Evolutionary conservation across 2,797 vertebrate species (phyloP).

Genomic region (Craterocephalus amniculus): DNA sequence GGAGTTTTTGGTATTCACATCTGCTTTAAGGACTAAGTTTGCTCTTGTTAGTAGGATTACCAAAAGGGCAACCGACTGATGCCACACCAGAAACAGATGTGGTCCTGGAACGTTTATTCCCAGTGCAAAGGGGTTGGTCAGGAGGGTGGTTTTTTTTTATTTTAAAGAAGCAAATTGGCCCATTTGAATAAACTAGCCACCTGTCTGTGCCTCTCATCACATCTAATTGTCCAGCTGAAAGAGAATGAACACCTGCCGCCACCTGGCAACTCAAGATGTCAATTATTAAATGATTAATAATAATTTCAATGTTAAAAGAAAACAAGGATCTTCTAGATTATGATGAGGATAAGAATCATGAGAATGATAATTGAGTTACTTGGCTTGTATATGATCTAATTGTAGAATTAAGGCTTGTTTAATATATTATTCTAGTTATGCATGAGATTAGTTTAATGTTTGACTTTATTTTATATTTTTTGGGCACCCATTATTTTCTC

Average conservation of each 20-base stretch:
- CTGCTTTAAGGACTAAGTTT: constrained; percentile 6
- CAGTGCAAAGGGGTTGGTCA: neutral
- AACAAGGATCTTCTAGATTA: no score
- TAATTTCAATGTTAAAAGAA: neutral
- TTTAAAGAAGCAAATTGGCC: neutral
- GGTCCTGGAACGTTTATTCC: neutral
- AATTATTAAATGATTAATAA: neutral
- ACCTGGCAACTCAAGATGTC: neutral
- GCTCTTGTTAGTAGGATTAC: neutral
- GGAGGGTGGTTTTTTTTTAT: constrained; percentile 2
- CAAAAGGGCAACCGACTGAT: constrained; percentile 3
- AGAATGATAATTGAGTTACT: no score
- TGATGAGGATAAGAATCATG: no score
- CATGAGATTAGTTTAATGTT: no score
- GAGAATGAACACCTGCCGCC: neutral
- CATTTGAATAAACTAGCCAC: neutral
- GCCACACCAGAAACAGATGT: neutral
- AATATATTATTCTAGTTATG: no score
- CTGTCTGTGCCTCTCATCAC: neutral
- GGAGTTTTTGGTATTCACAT: neutral
- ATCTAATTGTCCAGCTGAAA: neutral
- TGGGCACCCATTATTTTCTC: neutral
- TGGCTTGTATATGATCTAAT: no score
- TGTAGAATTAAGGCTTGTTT: no score
- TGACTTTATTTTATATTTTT: no score